Base-by-base conservation (phyloP, 2,888 invertebrate genomes). In the Byasa hedistus region DNA sequence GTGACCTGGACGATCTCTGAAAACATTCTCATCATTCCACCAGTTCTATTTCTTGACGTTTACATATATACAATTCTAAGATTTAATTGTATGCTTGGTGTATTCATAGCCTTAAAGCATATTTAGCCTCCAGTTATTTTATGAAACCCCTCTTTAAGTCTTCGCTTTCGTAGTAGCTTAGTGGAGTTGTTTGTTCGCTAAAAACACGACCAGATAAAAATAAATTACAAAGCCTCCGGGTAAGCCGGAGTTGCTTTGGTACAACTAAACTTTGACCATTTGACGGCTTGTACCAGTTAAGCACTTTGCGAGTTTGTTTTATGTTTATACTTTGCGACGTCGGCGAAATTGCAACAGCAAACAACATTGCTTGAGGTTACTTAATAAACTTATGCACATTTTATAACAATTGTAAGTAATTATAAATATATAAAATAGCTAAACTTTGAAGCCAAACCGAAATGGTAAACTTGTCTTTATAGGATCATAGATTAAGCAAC, bases 141-240 rank as follows among this genome's bases (percentile, higher is more conserved):
- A 32, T n/a, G n/a, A 55, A 24, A 21, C 1, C 51, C 4, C 24
- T 32, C 19, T 61, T 36, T 19, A 54, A 61, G 61, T 52, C 32
- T 54, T 61, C 52, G 12, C 36, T 27, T 61, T 19, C 32, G 22
- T 15, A 32, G 52, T 24, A 17, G 44, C 56, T 57, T 48, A 48
- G 24, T 24, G 24, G 27, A 56, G 21, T 48, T 57, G 62, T 57
- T 63, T 62, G 56, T 57, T 48, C 19, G 21, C 27, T 21, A 57
- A 57, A 48, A 56, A 56, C 61, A 22, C 48, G 23, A 48, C 19
- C 19, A 57, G 55, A 56, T 63, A 57, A 63, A 63, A 63, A 63
- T 32, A 63, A 63, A 57, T 63, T 63, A 63, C 27, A 21, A 23
- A 24, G 8, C 21, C 48, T 48, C 23, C 55, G 52, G 44, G 24